These are phyloP conservation scores for Bombus consobrinus DNA, from an alignment of 1,140 invertebrate genomes.

Conservation along the genomic window DNA sequence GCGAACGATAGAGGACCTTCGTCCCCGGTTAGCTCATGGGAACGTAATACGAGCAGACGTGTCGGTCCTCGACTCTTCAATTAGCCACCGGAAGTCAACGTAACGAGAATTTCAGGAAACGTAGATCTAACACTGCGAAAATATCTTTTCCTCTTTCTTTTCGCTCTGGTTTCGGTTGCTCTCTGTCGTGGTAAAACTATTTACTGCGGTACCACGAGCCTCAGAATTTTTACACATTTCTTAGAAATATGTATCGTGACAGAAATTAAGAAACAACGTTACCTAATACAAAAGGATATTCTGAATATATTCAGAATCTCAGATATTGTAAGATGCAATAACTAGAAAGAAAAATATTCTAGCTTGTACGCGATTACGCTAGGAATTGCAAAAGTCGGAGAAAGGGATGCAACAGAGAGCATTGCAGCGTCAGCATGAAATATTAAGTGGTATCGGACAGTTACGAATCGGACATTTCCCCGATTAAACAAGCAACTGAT, in stretches of 20 bases:
- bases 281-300: too few relatives aligned
- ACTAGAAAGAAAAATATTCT: background rate
- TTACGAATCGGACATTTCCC: constrained; percentile 1
- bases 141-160: background rate
- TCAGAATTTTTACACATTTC: background rate
- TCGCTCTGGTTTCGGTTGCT: background rate
- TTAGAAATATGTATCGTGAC: too few relatives aligned
- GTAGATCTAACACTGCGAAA: background rate
- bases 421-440: background rate
- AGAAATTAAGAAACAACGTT: too few relatives aligned
- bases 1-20: constrained; percentile 42
- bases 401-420: background rate
- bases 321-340: too few relatives aligned
- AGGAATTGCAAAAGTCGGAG: background rate
- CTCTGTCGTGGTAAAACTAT: background rate
- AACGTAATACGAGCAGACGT: constrained; percentile 69
- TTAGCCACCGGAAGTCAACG: constrained; percentile 50
- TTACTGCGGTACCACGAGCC: too few relatives aligned
- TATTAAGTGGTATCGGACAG: constrained; percentile 8
- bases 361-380: background rate
- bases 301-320: too few relatives aligned
- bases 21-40: constrained; percentile 65
- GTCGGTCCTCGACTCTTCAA: constrained; percentile 43
- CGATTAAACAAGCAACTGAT: constrained; percentile 20
- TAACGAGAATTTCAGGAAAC: constrained; percentile 8